Evolutionary conservation across 2,113 vertebrate genomes (phyloP).

Genomic region (Muntiacus muntjak): DNA sequence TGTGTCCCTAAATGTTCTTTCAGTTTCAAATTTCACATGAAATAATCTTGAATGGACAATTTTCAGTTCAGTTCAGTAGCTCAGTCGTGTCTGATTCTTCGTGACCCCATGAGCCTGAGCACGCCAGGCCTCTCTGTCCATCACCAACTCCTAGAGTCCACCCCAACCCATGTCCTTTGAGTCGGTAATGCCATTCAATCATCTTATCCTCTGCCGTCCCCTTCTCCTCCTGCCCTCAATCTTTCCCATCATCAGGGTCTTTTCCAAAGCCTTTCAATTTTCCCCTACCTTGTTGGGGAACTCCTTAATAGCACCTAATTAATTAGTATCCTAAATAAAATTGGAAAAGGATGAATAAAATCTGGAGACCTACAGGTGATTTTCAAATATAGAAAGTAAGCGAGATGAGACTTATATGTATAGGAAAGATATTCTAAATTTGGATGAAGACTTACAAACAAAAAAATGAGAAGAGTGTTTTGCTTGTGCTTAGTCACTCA

Average conservation of each 20-base stretch:
- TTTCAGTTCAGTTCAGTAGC: neutral
- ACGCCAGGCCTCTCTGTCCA: neutral
- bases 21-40: neutral
- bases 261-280: neutral
- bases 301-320: neutral
- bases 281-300: neutral
- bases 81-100: fast-evolving
- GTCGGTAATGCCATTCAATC: neutral
- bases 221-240: neutral
- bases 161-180: neutral
- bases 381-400: neutral
- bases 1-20: neutral
- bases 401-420: neutral
- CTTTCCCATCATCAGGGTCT: neutral
- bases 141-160: neutral
- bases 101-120: fast-evolving
- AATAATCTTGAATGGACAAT: neutral
- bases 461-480: neutral
- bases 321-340: neutral
- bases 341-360: neutral
- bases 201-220: neutral
- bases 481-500: neutral
- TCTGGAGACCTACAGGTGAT: neutral
- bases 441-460: neutral
- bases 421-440: neutral